phyloP scores from a whole-genome alignment of 1,140 invertebrate genomes.

The Sipha flava region DNA sequence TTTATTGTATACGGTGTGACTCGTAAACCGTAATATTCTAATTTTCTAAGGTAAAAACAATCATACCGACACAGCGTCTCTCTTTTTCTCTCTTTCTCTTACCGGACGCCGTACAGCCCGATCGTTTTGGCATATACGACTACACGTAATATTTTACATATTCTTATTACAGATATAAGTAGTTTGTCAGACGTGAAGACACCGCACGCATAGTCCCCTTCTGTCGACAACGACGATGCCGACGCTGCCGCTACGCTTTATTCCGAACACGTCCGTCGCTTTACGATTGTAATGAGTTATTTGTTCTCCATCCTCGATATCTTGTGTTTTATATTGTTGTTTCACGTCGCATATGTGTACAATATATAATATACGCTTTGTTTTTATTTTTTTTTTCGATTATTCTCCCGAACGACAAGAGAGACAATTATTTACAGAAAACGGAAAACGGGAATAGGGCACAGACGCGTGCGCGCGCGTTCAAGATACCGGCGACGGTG shows the following conservation, averaged over 20 bases:
- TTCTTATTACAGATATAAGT: not conserved
- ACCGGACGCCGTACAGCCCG: too few species aligned
- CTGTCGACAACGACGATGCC: not conserved
- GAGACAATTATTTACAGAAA: conserved; percentile 19
- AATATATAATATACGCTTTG: not conserved
- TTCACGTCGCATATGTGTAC: not conserved
- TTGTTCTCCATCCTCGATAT: conserved; percentile 10
- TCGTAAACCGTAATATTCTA: too few species aligned
- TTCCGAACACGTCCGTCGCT: conserved; percentile 26
- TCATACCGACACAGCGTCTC: too few species aligned
- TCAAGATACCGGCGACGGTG: not conserved
- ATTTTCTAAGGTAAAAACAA: too few species aligned
- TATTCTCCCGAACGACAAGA: conserved; percentile 2
- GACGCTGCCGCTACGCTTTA: not conserved
- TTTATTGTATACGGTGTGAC: too few species aligned
- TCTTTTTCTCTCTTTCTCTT: too few species aligned
- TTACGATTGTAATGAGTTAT: conserved; percentile 33
- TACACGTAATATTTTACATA: not conserved
- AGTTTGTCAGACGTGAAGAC: not conserved
- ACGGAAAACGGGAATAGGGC: not conserved
- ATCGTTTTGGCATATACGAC: not conserved
- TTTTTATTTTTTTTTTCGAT: not conserved
- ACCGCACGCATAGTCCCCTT: too few species aligned
- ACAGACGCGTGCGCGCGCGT: too few species aligned
- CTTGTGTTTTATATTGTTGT: conserved; percentile 20